Base-by-base conservation (phyloP, 2,888 invertebrate species). In the Hedychridium roseum region DNA sequence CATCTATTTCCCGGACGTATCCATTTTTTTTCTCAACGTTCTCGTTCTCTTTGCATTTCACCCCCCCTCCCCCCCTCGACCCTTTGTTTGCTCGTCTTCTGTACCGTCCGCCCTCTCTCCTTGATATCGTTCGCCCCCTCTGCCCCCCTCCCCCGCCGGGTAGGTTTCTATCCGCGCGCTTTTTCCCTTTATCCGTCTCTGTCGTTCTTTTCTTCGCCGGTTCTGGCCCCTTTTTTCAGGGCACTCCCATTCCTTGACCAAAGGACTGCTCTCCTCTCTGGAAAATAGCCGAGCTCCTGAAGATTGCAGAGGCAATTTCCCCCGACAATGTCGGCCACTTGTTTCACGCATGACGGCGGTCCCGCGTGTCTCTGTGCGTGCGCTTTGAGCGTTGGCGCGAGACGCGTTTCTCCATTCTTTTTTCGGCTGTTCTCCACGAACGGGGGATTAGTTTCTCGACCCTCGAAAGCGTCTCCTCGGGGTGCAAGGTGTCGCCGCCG, bases 291-390 rank as follows among this genome's bases (percentile, higher is more conserved):
- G 32, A 17, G 42, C 44, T 60, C 50, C 60, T 60, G 57, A 60
- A 60, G 54, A 60, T 60, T 60, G 57, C 60, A 60, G 46, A 60
- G 40, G 60, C 60, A 60, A 60, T 60, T 60, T 60, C 41, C 46
- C 12, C 23, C 49, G 34, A 60, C 60, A 60, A 60, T 60, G 37
- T 42, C 48, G 43, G 35, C 46, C 40, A 47, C 60, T 56, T 50
- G 51, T 51, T 46, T 40, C 35, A 50, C 39, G 43, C 43, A 46
- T 34, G 32, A 16, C 16, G 32, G 32, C 32, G 39, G 12, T 27
- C 14, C 11, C 11, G 14, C 12, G 11, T 28, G 4, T 3, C 12
- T 49, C 54, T 51, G 60, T 51, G 44, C 53, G 57, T 53, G 38
- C 39, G 36, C 53, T 60, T 48, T 53, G 41, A 39, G 41, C 11